A percentile compares a stretch with the other conserved stretches of the same genome.
Evolutionary conservation across 2,797 vertebrate genomes (phyloP).

Genomic region (Catostomus latipinnis): DNA sequence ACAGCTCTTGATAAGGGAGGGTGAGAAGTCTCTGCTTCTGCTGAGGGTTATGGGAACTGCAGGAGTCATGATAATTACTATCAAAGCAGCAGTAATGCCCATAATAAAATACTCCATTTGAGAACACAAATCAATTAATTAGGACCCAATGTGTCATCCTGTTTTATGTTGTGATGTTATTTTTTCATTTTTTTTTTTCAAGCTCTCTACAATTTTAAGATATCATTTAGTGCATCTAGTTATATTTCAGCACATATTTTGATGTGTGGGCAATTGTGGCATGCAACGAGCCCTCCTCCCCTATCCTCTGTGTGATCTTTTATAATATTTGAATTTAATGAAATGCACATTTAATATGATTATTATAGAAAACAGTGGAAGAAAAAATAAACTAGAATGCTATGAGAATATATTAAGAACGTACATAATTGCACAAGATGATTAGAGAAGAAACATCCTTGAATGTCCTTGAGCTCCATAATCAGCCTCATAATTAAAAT

Average conservation of each 20-base stretch:
- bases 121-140: slow-evolving; percentile 61
- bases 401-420: slow-evolving; percentile 71
- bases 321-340: slow-evolving; percentile 67
- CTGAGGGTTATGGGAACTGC: slow-evolving; percentile 56
- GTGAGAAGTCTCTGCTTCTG: slow-evolving; percentile 53
- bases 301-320: slow-evolving; percentile 40
- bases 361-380: slow-evolving; percentile 65
- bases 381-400: slow-evolving; percentile 57
- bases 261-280: slow-evolving; percentile 53
- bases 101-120: slow-evolving; percentile 54
- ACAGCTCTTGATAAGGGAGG: slow-evolving; percentile 61
- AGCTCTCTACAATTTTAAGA: neutral
- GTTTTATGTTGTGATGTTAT: slow-evolving; percentile 53
- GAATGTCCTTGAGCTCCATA: slow-evolving; percentile 76
- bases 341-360: slow-evolving; percentile 73
- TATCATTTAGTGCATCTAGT: slow-evolving; percentile 58
- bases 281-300: slow-evolving; percentile 37
- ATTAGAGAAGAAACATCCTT: slow-evolving; percentile 74
- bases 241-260: slow-evolving; percentile 57
- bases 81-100: slow-evolving; percentile 60
- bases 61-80: slow-evolving; percentile 61
- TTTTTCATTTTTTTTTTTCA: slow-evolving; percentile 38
- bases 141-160: slow-evolving; percentile 56
- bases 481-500: slow-evolving; percentile 73
- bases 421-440: slow-evolving; percentile 74